Conservation (phyloP, 2,113 vertebrate species). For the Heteronetta atricapilla region DNA sequence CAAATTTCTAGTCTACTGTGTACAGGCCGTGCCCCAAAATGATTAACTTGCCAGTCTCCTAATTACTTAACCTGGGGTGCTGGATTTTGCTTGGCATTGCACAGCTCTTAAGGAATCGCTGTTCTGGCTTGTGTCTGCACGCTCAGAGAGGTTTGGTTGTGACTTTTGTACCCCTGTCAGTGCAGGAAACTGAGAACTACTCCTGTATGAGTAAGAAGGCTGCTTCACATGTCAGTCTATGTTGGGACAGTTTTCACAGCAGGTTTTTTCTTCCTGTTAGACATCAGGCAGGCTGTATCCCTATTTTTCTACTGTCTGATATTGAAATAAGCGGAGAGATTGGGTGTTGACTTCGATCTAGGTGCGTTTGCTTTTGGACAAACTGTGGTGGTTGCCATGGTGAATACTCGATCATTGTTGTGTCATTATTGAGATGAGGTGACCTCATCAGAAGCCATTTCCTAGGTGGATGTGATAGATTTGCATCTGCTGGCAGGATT, state of each 20-base stretch:
- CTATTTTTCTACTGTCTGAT: neutral
- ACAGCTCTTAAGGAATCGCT: neutral
- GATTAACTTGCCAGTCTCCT: neutral
- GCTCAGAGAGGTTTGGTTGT: neutral
- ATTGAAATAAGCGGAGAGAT: neutral
- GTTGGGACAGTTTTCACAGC: neutral
- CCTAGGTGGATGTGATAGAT: neutral
- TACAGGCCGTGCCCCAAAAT: neutral
- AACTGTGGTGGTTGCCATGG: neutral
- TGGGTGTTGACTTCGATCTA: neutral
- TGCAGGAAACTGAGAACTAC: neutral
- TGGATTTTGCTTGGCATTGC: neutral
- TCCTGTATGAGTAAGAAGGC: neutral
- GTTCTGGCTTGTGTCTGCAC: neutral
- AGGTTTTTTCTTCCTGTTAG: neutral
- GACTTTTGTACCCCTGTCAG: neutral
- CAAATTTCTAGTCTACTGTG: neutral
- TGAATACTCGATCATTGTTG: neutral
- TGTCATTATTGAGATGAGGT: neutral
- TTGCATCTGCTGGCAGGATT: neutral
- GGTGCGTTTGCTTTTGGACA: neutral
- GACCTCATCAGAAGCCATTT: neutral
- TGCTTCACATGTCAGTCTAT: neutral
- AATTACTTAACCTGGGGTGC: neutral
- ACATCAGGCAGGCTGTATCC: neutral